These are phyloP conservation scores for Actinemys pallida DNA, from an alignment of 2,113 vertebrate genomes.

Conservation along the genomic window DNA sequence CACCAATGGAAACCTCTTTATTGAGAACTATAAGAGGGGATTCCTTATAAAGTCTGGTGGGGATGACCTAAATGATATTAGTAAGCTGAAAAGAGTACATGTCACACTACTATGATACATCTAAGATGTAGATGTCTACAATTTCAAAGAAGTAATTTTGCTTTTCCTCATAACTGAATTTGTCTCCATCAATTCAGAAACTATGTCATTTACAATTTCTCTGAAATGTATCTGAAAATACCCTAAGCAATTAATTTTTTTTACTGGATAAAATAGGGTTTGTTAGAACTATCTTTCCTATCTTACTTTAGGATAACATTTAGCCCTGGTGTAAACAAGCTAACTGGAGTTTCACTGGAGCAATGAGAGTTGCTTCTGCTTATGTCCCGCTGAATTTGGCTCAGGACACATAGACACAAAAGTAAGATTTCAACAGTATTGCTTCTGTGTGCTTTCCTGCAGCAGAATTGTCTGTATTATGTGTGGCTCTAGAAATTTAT, in stretches of 20 bases:
- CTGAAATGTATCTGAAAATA: not conserved
- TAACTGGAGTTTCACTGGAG: not conserved
- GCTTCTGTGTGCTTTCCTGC: not conserved
- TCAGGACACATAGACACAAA: not conserved
- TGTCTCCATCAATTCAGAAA: not conserved
- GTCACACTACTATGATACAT: not conserved
- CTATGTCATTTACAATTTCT: no score
- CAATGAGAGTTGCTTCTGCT: not conserved
- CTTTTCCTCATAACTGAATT: not conserved
- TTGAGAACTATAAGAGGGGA: rapidly evolving
- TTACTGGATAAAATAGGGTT: not conserved
- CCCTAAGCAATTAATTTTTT: not conserved
- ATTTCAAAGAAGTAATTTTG: not conserved
- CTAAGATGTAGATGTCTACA: not conserved
- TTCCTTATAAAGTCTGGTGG: not conserved
- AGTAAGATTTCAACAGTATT: not conserved
- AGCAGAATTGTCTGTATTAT: not conserved
- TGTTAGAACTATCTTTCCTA: not conserved
- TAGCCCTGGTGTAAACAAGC: not conserved
- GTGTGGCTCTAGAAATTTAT: not conserved
- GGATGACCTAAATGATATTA: not conserved
- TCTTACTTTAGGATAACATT: not conserved
- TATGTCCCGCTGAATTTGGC: not conserved
- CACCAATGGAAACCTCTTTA: rapidly evolving
- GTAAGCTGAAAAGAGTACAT: not conserved